Percentiles rank a stretch among this genome's conserved stretches.
These are phyloP conservation scores for Chamaetylas fuelleborni DNA, from an alignment of 2,113 vertebrate genomes.

Conservation along the genomic window DNA sequence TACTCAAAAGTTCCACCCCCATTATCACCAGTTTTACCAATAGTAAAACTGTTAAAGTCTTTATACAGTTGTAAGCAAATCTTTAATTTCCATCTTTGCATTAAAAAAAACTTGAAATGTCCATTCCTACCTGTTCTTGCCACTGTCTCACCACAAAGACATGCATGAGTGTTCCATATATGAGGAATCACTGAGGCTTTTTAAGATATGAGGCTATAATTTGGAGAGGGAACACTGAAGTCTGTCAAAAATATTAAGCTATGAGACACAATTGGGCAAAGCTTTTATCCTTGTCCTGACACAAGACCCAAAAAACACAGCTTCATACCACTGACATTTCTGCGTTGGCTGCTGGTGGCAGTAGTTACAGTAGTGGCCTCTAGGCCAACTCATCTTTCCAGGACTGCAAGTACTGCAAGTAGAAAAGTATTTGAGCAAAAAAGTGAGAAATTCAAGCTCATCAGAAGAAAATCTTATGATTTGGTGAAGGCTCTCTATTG, in stretches of 20 bases:
- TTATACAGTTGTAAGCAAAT: not conserved
- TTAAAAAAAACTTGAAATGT: not conserved
- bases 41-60: not conserved
- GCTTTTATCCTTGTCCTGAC: not conserved
- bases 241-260: not conserved
- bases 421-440: not conserved
- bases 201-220: not conserved
- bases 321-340: not conserved
- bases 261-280: not conserved
- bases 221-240: not conserved
- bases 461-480: not conserved
- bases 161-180: fast-evolving
- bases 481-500: not conserved
- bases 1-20: not conserved
- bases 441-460: not conserved
- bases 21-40: not conserved
- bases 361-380: not conserved
- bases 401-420: not conserved
- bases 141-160: not conserved
- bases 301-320: not conserved
- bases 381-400: not conserved
- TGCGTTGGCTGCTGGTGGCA: not conserved
- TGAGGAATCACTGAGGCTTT: not conserved
- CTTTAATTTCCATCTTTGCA: not conserved
- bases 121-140: not conserved